Percentiles rank a stretch among this genome's conserved stretches.
Evolutionary conservation across 1,140 invertebrate species (phyloP).

Genomic region (Drosophila saltans): DNA sequence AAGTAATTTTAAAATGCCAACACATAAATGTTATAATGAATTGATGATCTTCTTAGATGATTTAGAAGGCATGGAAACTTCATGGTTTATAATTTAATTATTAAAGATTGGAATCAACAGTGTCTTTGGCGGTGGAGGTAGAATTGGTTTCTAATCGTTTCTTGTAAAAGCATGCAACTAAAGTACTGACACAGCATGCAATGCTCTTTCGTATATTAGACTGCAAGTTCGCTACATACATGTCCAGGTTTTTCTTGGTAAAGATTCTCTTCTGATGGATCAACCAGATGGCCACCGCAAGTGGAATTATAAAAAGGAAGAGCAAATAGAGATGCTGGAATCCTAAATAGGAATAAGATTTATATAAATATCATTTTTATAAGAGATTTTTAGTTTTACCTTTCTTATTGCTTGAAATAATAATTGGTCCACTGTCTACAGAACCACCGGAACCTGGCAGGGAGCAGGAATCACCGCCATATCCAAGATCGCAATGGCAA

Average conservation of each 20-base stretch:
- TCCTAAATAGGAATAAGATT: constrained; percentile 85
- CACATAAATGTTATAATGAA: no score
- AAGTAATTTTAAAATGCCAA: no score
- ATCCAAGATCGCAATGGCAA: constrained; percentile 97
- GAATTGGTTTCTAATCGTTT: background rate
- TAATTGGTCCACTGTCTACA: constrained; percentile 95
- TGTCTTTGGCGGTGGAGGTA: no score
- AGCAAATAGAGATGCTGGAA: constrained; percentile 91
- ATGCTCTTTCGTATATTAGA: constrained; percentile 51
- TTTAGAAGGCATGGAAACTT: no score
- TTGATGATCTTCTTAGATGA: no score
- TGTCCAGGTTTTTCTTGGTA: constrained; percentile 87
- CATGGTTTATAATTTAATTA: no score
- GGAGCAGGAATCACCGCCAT: constrained; percentile 93
- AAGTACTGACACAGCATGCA: background rate
- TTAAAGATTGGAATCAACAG: no score
- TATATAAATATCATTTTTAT: background rate
- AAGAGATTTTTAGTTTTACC: background rate
- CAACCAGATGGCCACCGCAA: constrained; percentile 87
- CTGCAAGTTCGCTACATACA: constrained; percentile 87
- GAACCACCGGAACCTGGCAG: constrained; percentile 95
- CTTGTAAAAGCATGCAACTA: background rate
- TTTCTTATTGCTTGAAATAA: constrained; percentile 89
- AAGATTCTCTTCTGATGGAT: constrained; percentile 87
- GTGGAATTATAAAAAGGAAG: constrained; percentile 92